Evolutionary conservation across 2,888 invertebrate genomes (phyloP), one percentile per base, ranked within the genome.

Genomic region (Ophion ellenae): DNA sequence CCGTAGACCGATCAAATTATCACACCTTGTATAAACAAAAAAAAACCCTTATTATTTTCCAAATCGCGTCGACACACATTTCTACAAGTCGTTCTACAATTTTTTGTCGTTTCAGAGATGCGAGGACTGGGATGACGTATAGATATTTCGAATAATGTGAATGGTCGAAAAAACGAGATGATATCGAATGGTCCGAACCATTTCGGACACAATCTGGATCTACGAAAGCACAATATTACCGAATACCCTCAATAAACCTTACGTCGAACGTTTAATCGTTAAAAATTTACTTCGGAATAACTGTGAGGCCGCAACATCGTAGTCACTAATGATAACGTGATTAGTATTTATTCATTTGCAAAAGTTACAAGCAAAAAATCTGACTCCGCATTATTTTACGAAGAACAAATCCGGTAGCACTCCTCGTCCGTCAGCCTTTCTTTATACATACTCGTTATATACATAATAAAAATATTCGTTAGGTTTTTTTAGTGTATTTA

Each of bases 41-140:
- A 20, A n/a, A 64, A 85, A 79, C 6, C 70, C 36, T 73, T 59
- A n/a, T 20, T 70, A 64, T 57, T 17, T n/a, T 66, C 75, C n/a
- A 61, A 47, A 9, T 67, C 45, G 32, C 59, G 11, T 82, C 57
- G 17, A 40, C 6, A 5, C 40, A 40, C 53, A 57, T 81, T 20
- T 47, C 20, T 40, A 20, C 14, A 66, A 73, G 7, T 32, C 57
- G 36, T 57, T 7, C 5, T 36, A 6, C 32, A 32, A n/a, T n/a
- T 69, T 69, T 7, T 80, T 24, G 11, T 53, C 5, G 53, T 93
- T 94, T 77, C 87, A 94, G 3, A 97, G 96, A 91, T 97, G 97
- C 90, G 96, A 96, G 28, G 97, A 97, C 90, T 97, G 97, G 97
- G 95, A 96, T 80, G 95, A 96, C 85, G 89, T 83, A 61, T 88